Evolutionary conservation across 2,113 vertebrate species (phyloP), one percentile per base, ranked within the genome.

Genomic region (Spea bombifrons): DNA sequence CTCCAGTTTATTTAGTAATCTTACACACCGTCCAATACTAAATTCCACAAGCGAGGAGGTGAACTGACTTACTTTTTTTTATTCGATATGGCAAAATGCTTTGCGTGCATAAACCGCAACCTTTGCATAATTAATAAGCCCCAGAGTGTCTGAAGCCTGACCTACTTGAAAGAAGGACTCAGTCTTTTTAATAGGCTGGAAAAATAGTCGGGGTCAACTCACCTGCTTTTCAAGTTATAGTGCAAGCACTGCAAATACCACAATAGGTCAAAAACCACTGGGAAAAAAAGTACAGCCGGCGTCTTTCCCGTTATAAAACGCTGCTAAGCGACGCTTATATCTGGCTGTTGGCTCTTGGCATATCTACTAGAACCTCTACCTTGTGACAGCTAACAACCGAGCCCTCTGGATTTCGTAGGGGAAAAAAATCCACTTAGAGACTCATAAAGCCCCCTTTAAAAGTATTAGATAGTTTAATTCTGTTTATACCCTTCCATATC

Each of bases 391-490:
- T 3, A 68, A 83, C 71, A 43, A 82, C 59, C 57, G 83, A 85
- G 85, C 80, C 53, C 76, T 74, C 61, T 10, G 0, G 0, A 0
- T 3, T 57, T 65, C 53, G 53, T 15, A n/a, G 16, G 73, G 79
- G 70, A 71, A 52, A 46, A 72, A 83, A 82, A 71, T 75, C 0
- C 78, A 72, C 17, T 82, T 79, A 70, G 47, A 66, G 17, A 63
- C 52, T 67, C 10, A 44, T 64, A 75, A 77, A 81, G 63, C 16
- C 15, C 50, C 66, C 85, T 85, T 67, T 83, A 83, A 85, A 86
- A 68, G 59, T 74, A 84, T 81, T 84, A 84, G 82, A 86, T 88
- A 87, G 84, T 84, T 86, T 88, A 78, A 88, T 88, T 83, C 85
- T 83, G 76, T 12, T 88, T 79, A 87, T 87, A 89, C 83, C 80